A percentile compares a stretch with the other conserved stretches of the same genome.
phyloP scores from a whole-genome alignment of 1,140 invertebrate genomes.

The Temnothorax longispinosus region DNA sequence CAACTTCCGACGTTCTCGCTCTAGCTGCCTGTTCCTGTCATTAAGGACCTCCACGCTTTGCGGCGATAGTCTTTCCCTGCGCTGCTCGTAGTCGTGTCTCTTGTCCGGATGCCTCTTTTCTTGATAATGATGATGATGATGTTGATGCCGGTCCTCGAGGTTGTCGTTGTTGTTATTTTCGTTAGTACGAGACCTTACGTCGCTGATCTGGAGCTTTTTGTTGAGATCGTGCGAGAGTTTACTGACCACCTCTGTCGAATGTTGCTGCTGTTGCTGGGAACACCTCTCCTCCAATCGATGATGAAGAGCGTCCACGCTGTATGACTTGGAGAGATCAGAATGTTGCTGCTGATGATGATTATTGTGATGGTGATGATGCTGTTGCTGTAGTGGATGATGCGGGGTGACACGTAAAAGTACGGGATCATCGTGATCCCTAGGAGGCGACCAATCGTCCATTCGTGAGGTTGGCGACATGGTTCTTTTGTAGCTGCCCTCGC shows the following conservation, averaged over 20 bases:
- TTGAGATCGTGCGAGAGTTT: constrained; percentile 78
- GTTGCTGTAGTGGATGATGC: constrained; percentile 74
- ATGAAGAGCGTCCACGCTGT: constrained; percentile 81
- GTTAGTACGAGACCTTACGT: constrained; percentile 64
- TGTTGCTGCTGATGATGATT: constrained; percentile 71
- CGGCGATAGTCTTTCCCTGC: constrained; percentile 80
- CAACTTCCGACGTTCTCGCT: constrained; percentile 80
- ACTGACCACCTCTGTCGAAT: constrained; percentile 74
- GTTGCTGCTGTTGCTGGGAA: constrained; percentile 53
- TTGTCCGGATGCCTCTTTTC: constrained; percentile 73
- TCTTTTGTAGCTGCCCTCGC: constrained; percentile 91
- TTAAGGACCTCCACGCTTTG: constrained; percentile 82
- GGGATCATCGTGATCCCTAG: constrained; percentile 78
- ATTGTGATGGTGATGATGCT: constrained; percentile 70
- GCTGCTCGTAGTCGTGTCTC: constrained; percentile 72
- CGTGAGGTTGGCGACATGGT: constrained; percentile 90
- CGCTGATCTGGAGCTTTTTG: constrained; percentile 83
- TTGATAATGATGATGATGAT: constrained; percentile 68
- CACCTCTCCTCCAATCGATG: constrained; percentile 75
- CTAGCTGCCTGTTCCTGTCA: constrained; percentile 82
- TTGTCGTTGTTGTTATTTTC: constrained; percentile 80
- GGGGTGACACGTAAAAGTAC: constrained; percentile 81
- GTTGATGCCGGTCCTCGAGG: constrained; percentile 77
- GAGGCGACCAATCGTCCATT: constrained; percentile 82
- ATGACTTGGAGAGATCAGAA: constrained; percentile 75